Base-by-base conservation (phyloP, 2,113 vertebrate species). In the Irena cyanogastra region DNA sequence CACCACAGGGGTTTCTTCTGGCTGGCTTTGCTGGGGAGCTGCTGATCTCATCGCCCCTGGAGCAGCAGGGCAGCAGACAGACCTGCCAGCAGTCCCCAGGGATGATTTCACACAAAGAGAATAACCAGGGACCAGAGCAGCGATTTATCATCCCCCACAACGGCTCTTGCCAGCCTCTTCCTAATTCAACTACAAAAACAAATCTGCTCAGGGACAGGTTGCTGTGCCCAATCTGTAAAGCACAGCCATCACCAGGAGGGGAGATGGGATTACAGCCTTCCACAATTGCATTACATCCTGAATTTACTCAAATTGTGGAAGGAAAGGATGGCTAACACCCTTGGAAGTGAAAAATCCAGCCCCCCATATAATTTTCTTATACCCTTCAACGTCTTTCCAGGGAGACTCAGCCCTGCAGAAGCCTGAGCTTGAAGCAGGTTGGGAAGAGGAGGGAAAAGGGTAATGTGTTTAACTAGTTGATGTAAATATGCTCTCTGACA, bases 121-220 rank as follows among this genome's bases (percentile, higher is more conserved):
- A 79, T 37, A 96, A 82, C 64, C 64, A 52, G 37, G 2, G 2
- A 76, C 23, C 15, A 8, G 49, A 74, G 71, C 66, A 42, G 52
- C 0, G 0, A 93, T 96, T 94, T 63, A 82, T 97, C 95, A 96
- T 53, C 76, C 57, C 82, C 57, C 10, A 5, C 57, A 49, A 65
- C 0, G 7, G 87, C 87, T 85, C 41, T 74, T 33, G 57, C 90
- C 90, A 87, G 86, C 78, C 69, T 74, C 90, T 78, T 83, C 83
- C 88, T 94, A 96, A 96, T 90, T 84, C 90, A 95, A 64, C 92
- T 81, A 96, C 85, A 85, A 75, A 94, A 94, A 35, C 90, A 89
- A 94, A 95, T 81, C 91, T 83, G 61, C 90, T 88, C 23, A 7
- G 80, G 96, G 94, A 87, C 90, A 83, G 45, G 85, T 78, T 15